Conservation (phyloP, 2,113 vertebrate species). For the Alaudala cheleensis region DNA sequence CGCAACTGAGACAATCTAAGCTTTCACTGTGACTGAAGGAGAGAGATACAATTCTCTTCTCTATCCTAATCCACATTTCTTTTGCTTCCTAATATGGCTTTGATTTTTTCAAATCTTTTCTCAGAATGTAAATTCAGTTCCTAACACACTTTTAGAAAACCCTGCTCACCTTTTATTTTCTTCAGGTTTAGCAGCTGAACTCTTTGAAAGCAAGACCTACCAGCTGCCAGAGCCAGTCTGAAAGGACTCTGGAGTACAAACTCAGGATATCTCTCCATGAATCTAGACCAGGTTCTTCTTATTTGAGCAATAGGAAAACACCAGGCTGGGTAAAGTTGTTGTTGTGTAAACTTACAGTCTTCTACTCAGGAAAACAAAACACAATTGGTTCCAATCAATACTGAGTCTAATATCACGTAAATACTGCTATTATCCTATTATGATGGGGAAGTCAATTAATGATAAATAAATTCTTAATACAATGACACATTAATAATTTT, state of each 20-base stretch:
- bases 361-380: not conserved
- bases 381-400: not conserved
- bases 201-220: not conserved
- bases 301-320: not conserved
- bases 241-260: not conserved
- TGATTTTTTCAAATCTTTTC: not conserved
- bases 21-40: not conserved
- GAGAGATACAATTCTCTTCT: not conserved
- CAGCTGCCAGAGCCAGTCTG: not conserved
- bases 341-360: fast-evolving
- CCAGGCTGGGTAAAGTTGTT: not conserved
- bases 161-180: not conserved
- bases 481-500: not conserved
- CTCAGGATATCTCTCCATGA: not conserved
- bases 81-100: not conserved
- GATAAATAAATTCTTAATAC: not conserved
- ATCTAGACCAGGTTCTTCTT: not conserved
- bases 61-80: not conserved
- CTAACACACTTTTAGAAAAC: not conserved
- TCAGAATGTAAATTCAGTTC: not conserved
- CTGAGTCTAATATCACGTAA: not conserved
- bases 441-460: not conserved
- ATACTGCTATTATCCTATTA: not conserved
- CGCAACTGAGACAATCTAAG: not conserved
- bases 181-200: not conserved